Percentiles rank a stretch among this genome's conserved stretches.
Conservation (phyloP, 2,113 vertebrate species). For the Nipponia nippon region DNA sequence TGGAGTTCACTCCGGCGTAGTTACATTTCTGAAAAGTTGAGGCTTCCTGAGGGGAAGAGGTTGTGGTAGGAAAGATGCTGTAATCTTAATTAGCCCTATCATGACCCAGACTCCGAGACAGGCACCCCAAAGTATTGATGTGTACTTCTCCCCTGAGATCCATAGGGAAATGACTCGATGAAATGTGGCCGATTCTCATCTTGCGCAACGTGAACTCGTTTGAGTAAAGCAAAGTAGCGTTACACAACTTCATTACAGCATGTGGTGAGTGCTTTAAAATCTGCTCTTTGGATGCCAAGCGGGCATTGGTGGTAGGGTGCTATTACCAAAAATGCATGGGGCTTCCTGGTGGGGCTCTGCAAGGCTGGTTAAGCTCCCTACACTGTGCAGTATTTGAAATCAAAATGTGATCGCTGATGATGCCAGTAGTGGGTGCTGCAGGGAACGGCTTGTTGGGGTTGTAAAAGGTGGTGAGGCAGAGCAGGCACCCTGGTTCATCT, state of each 20-base stretch:
- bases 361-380: neutral
- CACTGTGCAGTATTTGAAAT: neutral
- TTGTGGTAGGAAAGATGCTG: neutral
- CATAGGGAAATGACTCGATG: neutral
- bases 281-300: neutral
- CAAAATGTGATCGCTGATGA: neutral
- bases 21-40: neutral
- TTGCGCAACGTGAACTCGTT: neutral
- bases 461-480: neutral
- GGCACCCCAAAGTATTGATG: neutral
- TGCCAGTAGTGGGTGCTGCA: neutral
- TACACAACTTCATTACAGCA: neutral
- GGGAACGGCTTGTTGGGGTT: neutral
- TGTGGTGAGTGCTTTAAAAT: neutral
- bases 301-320: neutral
- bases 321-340: accelerated
- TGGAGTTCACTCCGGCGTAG: accelerated
- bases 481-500: neutral
- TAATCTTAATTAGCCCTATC: neutral
- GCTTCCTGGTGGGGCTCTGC: neutral
- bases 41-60: neutral
- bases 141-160: neutral
- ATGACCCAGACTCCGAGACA: neutral
- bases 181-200: neutral
- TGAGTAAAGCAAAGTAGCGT: neutral